Conservation (phyloP, 2,797 vertebrate genomes). For the Falco rusticolus region DNA sequence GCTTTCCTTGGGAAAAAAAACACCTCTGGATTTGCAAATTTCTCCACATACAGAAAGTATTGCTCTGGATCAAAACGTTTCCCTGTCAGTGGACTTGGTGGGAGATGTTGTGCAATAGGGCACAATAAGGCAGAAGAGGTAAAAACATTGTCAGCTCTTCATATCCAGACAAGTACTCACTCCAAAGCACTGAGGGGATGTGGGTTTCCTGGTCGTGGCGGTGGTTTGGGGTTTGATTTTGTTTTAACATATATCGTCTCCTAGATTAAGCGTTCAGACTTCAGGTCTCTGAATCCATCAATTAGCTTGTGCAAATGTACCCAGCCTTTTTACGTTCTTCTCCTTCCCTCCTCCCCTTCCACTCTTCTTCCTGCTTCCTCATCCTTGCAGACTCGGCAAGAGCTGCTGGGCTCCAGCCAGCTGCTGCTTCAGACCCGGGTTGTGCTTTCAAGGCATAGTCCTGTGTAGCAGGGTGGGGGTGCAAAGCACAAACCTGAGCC, state of each 20-base stretch:
- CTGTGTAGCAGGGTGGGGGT: not conserved
- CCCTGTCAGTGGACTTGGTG: not conserved
- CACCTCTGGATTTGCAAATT: not conserved
- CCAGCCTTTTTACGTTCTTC: not conserved
- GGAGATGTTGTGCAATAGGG: not conserved
- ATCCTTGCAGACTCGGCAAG: not conserved
- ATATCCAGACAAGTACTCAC: not conserved
- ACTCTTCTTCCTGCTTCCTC: conserved; percentile 27
- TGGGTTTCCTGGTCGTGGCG: not conserved
- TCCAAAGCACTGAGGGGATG: not conserved
- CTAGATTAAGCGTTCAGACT: not conserved
- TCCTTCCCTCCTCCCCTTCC: not conserved
- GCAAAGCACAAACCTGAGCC: not conserved
- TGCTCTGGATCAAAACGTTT: not conserved
- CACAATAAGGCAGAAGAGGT: not conserved
- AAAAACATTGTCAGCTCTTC: not conserved
- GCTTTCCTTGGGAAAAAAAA: not conserved
- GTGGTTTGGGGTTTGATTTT: not conserved
- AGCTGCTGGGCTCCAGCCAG: conserved; percentile 16
- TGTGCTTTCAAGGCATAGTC: not conserved
- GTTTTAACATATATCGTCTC: not conserved
- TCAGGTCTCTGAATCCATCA: not conserved
- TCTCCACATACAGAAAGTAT: not conserved
- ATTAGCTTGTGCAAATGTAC: not conserved
- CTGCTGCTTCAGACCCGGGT: not conserved